Conservation (phyloP, 1,140 invertebrate genomes). For the Stenopsyche tienmushanensis region DNA sequence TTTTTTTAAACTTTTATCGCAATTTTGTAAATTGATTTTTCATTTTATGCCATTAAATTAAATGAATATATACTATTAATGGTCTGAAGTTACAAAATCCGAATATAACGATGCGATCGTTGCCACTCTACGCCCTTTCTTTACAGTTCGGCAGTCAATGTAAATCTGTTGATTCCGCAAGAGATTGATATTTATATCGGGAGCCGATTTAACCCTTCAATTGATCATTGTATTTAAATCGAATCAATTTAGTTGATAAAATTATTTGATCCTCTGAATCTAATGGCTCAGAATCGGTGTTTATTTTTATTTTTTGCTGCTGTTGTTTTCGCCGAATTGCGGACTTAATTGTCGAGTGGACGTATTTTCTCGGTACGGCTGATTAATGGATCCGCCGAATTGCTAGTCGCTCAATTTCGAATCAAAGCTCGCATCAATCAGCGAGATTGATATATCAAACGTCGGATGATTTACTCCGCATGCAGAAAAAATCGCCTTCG, state of each 20-base stretch:
- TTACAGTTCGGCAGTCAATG: slow-evolving; percentile 3
- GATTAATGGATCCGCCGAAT: no score
- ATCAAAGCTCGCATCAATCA: neutral
- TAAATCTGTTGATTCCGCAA: slow-evolving; percentile 3
- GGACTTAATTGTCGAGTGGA: no score
- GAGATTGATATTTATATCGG: slow-evolving; percentile 11
- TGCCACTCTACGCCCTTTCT: neutral
- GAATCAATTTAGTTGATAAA: slow-evolving; percentile 5
- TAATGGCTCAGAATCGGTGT: neutral
- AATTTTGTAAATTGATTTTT: no score
- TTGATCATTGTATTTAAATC: slow-evolving; percentile 7
- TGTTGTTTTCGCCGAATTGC: no score
- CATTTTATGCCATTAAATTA: no score
- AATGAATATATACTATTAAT: no score
- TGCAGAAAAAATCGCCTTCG: no score
- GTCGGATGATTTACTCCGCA: neutral
- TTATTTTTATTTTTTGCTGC: no score
- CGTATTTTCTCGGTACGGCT: no score
- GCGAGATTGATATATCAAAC: neutral
- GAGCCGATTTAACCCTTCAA: neutral
- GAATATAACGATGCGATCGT: no score
- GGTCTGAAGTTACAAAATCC: no score
- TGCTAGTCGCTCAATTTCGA: neutral
- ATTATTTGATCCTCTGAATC: neutral
- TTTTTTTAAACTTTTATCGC: no score